Conservation (phyloP, 2,113 vertebrate genomes). For the Hemibates koningsi region DNA sequence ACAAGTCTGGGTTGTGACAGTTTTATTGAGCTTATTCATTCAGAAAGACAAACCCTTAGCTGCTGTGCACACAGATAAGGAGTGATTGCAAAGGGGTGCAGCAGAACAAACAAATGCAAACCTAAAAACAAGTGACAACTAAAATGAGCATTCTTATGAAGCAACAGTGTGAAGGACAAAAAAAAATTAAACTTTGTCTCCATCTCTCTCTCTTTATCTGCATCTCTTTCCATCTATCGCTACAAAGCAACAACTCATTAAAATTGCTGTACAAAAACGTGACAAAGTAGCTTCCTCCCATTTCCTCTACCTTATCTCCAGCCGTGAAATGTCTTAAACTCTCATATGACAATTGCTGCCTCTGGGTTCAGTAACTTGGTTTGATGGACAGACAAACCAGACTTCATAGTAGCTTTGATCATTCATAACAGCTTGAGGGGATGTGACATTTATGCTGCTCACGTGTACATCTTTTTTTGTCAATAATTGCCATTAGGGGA, state of each 20-base stretch:
- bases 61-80: conserved; percentile 51
- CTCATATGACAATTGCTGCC: not conserved
- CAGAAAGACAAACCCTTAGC: conserved; percentile 16
- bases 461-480: not conserved
- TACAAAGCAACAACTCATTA: not conserved
- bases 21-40: conserved; percentile 55
- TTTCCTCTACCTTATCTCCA: not conserved
- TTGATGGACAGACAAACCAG: not conserved
- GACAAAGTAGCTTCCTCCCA: not conserved
- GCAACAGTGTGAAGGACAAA: not conserved
- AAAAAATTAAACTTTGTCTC: not conserved
- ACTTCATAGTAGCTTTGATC: conserved; percentile 16
- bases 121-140: conserved; percentile 6
- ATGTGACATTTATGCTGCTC: conserved; percentile 40
- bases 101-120: conserved; percentile 43
- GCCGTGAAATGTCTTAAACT: not conserved
- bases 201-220: not conserved
- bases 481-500: conserved; percentile 18
- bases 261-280: not conserved
- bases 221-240: not conserved
- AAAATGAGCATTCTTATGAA: not conserved
- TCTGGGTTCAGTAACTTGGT: not conserved
- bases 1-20: conserved; percentile 50
- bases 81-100: conserved; percentile 9
- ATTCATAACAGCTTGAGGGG: not conserved